phyloP scores from a whole-genome alignment of 2,113 vertebrate genomes.

The Petromus typicus region DNA sequence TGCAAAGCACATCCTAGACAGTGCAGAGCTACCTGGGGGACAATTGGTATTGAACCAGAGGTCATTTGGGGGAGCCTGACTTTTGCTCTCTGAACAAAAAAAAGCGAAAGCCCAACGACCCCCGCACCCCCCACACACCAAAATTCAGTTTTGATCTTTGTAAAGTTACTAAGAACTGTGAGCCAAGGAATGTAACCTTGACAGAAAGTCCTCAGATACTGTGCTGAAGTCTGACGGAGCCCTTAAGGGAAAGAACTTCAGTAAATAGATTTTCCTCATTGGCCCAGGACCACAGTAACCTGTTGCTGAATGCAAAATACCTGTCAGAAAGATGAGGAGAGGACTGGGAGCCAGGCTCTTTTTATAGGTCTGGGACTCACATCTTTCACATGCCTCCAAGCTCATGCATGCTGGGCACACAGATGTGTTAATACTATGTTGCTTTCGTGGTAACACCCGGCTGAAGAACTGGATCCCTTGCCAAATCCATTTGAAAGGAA shows the following conservation, averaged over 20 bases:
- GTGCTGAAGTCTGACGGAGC: constrained; percentile 59
- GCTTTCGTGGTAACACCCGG: constrained; percentile 83
- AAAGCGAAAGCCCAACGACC: neutral
- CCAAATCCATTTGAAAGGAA: constrained; percentile 88
- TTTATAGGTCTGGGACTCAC: constrained; percentile 79
- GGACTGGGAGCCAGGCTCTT: constrained; percentile 40
- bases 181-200: constrained; percentile 84
- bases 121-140: no score
- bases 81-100: constrained; percentile 77
- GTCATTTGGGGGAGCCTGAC: constrained; percentile 83
- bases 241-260: constrained; percentile 74
- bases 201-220: constrained; percentile 81
- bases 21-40: constrained; percentile 73
- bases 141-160: constrained; percentile 72
- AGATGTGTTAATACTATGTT: constrained; percentile 58
- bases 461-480: constrained; percentile 84
- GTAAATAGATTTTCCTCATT: constrained; percentile 62
- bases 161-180: constrained; percentile 76
- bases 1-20: constrained; percentile 65
- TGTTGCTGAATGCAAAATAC: constrained; percentile 76
- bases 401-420: neutral
- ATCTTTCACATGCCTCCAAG: constrained; percentile 70
- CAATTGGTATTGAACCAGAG: constrained; percentile 80
- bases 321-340: constrained; percentile 69
- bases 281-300: constrained; percentile 61